Evolutionary conservation across 2,888 invertebrate species (phyloP), one percentile per base, ranked within the genome.

Genomic region (Meandrusa payeni): DNA sequence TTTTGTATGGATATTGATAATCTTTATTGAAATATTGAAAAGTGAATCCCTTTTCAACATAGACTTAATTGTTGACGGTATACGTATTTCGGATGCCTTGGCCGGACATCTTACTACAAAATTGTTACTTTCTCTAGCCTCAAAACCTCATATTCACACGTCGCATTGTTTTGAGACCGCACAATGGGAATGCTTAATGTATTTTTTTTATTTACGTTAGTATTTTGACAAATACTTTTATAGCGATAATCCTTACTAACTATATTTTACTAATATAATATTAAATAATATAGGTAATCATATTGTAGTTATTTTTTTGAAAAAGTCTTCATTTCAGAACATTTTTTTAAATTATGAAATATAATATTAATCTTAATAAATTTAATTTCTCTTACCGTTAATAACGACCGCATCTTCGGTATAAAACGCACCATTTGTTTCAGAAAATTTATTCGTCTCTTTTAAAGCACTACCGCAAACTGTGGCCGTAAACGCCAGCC

Each of bases 41-140:
- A 39, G 22, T 22, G 20, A 29, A 29, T 5, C 6, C 7, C n/a
- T 39, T 39, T 22, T 23, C 7, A 46, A 28, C 41, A 46, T 40
- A 50, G 23, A 46, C 44, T 54, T 51, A 43, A 52, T 55, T 53
- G 56, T 57, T 63, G 61, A 63, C 63, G 58, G 52, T 54, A 52
- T 46, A n/a, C n/a, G n/a, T 43, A 50, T 57, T 61, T 64, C 62
- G 63, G 55, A 60, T 59, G 15, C 23, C 38, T 41, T 60, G 64
- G 57, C 70, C 72, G 69, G 71, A 72, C 69, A 69, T 74, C 65
- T 76, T 57, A 59, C 61, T 72, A 71, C 74, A 71, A 67, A 76
- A 78, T 76, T 74, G 77, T 74, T 70, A 82, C 86, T 87, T 87
- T 87, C 85, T 87, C 83, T 85, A 85, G 80, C 85, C 87, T 80